These are phyloP conservation scores for Gerris buenoi DNA, from an alignment of 1,140 invertebrate genomes.

Conservation along the genomic window DNA sequence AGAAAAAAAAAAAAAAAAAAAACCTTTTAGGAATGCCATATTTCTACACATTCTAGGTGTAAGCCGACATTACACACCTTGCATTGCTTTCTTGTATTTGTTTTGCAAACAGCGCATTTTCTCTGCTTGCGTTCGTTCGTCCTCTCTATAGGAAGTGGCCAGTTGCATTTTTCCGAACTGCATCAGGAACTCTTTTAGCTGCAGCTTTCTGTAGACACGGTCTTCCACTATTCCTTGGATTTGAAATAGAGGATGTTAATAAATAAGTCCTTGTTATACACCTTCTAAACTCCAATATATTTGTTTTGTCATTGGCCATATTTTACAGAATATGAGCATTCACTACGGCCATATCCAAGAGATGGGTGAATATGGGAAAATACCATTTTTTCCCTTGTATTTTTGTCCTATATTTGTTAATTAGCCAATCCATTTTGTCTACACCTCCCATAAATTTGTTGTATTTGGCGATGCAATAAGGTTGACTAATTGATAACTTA, in stretches of 20 bases:
- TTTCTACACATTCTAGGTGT: conserved; percentile 8
- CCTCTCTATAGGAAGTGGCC: conserved; percentile 15
- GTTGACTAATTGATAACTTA: conserved; percentile 14
- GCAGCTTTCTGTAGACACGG: conserved; percentile 11
- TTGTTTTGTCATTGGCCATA: conserved; percentile 15
- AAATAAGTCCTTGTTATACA: conserved; percentile 17
- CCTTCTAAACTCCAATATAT: conserved; percentile 16
- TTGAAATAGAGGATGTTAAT: conserved; percentile 13
- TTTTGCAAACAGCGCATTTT: conserved; percentile 21
- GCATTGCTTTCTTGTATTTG: conserved; percentile 18
- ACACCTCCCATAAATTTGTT: conserved; percentile 20
- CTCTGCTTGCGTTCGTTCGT: conserved; percentile 18
- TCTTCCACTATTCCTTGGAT: conserved; percentile 14
- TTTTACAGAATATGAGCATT: conserved; percentile 17
- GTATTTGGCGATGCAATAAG: conserved; percentile 16
- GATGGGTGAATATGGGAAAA: conserved; percentile 14
- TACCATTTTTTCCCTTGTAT: conserved; percentile 18
- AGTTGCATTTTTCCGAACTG: conserved; percentile 10
- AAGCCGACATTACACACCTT: no score
- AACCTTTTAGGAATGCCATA: conserved; percentile 7
- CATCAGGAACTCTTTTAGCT: conserved; percentile 12
- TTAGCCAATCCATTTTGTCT: conserved; percentile 15
- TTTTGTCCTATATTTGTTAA: conserved; percentile 13
- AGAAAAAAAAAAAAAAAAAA: no score
- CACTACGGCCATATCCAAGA: conserved; percentile 15